A percentile compares a stretch with the other conserved stretches of the same genome.
Evolutionary conservation across 2,797 vertebrate species (phyloP).

Genomic region (Hydrophis major): DNA sequence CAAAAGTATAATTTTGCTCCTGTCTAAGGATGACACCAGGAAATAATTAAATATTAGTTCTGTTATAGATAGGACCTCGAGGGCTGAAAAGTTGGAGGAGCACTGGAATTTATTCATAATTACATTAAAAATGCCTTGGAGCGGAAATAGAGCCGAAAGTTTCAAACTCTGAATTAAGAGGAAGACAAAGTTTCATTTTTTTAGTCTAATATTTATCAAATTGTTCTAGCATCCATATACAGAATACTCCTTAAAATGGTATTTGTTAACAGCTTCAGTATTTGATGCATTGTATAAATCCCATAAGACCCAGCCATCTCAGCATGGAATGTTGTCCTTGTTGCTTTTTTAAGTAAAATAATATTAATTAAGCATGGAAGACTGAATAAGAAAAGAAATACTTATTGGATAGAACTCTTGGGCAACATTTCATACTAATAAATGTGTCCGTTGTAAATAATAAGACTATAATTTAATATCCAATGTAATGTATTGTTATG

Average conservation of each 20-base stretch:
- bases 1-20: neutral
- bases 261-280: neutral
- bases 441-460: neutral
- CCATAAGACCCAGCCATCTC: neutral
- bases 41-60: neutral
- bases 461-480: slow-evolving; percentile 12
- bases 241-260: neutral
- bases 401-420: neutral
- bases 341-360: neutral
- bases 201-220: neutral
- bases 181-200: neutral
- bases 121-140: neutral
- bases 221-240: neutral
- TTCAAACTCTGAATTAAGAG: neutral
- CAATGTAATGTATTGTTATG: slow-evolving; percentile 1
- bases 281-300: neutral
- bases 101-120: neutral
- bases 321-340: neutral
- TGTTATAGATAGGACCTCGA: neutral
- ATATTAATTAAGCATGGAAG: neutral
- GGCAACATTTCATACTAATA: neutral
- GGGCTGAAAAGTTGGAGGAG: neutral
- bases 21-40: neutral
- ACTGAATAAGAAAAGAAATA: neutral
- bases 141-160: neutral